phyloP scores from a whole-genome alignment of 1,140 invertebrate species.

The Onthophagus taurus region DNA sequence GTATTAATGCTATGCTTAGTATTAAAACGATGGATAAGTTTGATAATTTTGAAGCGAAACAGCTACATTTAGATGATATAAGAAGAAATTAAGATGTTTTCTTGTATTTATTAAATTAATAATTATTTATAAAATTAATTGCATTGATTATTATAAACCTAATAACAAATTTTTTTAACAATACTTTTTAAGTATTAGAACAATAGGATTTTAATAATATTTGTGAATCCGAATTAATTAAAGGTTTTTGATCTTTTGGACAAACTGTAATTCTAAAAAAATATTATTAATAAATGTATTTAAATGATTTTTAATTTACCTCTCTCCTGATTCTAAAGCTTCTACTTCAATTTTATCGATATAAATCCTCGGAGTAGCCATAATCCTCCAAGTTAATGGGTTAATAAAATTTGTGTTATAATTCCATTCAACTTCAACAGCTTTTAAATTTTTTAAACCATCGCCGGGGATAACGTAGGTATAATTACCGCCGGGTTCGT shows the following conservation, averaged over 20 bases:
- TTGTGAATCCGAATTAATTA: slow-evolving; percentile 34
- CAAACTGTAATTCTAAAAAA: slow-evolving; percentile 48
- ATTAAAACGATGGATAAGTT: slow-evolving; percentile 83
- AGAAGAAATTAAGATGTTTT: slow-evolving; percentile 37
- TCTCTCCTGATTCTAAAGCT: slow-evolving; percentile 53
- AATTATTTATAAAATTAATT: not conserved
- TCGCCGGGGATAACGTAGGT: slow-evolving; percentile 56
- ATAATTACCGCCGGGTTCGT: slow-evolving; percentile 62
- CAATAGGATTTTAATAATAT: slow-evolving; percentile 27
- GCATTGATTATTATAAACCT: not conserved
- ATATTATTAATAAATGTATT: slow-evolving; percentile 13
- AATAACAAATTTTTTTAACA: not conserved
- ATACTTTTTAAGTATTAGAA: slow-evolving; percentile 4
- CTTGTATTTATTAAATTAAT: not conserved
- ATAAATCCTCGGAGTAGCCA: slow-evolving; percentile 60
- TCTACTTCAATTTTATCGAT: slow-evolving; percentile 60
- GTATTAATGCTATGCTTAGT: slow-evolving; percentile 62
- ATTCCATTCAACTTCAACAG: slow-evolving; percentile 64
- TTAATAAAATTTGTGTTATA: slow-evolving; percentile 69
- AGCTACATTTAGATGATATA: slow-evolving; percentile 53
- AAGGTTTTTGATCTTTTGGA: slow-evolving; percentile 44
- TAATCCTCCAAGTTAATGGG: slow-evolving; percentile 70
- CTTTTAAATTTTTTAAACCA: slow-evolving; percentile 51
- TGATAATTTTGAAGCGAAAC: slow-evolving; percentile 83
- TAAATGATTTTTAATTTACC: slow-evolving; percentile 38